These are phyloP conservation scores for Zosterops lateralis DNA, from an alignment of 2,113 vertebrate species.

Conservation along the genomic window DNA sequence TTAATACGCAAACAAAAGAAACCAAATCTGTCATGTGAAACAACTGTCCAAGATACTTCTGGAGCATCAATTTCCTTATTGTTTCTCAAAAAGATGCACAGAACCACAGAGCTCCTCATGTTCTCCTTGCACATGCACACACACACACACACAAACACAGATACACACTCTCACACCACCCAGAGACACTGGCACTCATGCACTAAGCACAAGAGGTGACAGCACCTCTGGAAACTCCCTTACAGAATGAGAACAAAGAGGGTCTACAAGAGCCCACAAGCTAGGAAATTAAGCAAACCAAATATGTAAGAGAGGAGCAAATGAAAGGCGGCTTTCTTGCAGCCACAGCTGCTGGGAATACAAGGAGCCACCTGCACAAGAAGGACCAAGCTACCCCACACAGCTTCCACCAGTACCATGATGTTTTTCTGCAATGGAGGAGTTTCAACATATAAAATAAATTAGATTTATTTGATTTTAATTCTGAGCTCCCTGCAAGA, in stretches of 20 bases:
- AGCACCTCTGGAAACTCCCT: neutral
- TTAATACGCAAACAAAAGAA: neutral
- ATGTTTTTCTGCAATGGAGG: neutral
- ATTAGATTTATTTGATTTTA: neutral
- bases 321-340: neutral
- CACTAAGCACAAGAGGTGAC: rapidly evolving
- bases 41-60: neutral
- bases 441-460: neutral
- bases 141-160: too few species aligned
- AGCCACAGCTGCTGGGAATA: neutral
- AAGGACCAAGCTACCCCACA: neutral
- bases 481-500: neutral
- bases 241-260: neutral
- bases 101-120: neutral
- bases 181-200: rapidly evolving
- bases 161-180: too few species aligned
- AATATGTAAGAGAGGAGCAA: neutral
- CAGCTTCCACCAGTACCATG: rapidly evolving
- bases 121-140: neutral
- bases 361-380: rapidly evolving
- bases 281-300: neutral
- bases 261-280: neutral
- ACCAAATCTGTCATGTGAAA: neutral
- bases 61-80: neutral
- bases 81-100: neutral